Conservation (phyloP, 2,888 invertebrate species). For the Lithophane ornitopus region DNA sequence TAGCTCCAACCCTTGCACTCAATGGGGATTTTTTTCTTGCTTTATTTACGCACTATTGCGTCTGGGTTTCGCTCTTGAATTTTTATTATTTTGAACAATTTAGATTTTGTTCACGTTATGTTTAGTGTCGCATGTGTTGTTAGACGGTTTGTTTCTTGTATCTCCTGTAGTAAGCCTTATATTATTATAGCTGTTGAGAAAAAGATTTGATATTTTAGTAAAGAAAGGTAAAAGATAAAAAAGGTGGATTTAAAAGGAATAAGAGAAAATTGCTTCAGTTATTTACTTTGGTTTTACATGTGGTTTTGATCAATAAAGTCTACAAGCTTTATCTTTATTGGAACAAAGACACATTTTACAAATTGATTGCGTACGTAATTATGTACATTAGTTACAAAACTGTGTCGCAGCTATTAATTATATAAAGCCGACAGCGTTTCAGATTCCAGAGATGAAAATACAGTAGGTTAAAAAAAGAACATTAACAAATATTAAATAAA, state of each 20-base stretch:
- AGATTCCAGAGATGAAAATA: no score
- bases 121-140: background rate
- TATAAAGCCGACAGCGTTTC: no score
- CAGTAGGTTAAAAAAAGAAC: no score
- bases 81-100: slow-evolving; percentile 29
- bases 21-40: slow-evolving; percentile 36
- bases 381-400: no score
- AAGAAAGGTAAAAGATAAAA: background rate
- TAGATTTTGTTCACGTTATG: background rate
- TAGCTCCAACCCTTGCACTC: slow-evolving; percentile 47
- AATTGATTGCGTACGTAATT: no score
- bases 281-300: background rate
- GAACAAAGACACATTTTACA: no score
- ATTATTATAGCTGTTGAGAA: background rate
- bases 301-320: background rate
- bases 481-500: no score
- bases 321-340: background rate
- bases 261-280: background rate
- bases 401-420: no score
- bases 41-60: slow-evolving; percentile 38
- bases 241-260: background rate
- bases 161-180: background rate
- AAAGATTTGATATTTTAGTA: background rate
- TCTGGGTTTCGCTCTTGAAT: slow-evolving; percentile 17
- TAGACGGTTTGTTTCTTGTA: background rate